A percentile compares a stretch with the other conserved stretches of the same genome.
phyloP scores from a whole-genome alignment of 2,888 invertebrate genomes.

The Eilema caniola region DNA sequence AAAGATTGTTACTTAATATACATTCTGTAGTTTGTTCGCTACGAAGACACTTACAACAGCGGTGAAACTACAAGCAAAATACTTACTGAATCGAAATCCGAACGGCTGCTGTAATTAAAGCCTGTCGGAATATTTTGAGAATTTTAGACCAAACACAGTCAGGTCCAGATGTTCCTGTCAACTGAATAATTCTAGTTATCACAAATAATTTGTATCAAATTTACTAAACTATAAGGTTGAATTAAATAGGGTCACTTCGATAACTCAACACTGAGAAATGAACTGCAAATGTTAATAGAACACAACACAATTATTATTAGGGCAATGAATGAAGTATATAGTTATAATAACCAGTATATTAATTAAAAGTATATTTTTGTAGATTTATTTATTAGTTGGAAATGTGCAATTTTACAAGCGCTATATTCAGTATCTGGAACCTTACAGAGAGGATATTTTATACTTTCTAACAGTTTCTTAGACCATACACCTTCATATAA shows the following conservation, averaged over 20 bases:
- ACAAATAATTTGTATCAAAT: constrained; percentile 57
- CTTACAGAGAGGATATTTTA: not conserved
- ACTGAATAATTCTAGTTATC: constrained; percentile 56
- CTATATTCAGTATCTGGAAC: not conserved
- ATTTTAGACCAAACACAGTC: constrained; percentile 44
- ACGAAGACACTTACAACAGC: not conserved
- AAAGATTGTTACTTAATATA: not conserved
- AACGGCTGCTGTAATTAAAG: not conserved
- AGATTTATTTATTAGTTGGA: not conserved
- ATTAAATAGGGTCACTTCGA: constrained; percentile 57
- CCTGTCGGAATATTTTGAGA: not conserved
- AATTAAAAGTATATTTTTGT: too few species aligned
- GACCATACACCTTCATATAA: not conserved
- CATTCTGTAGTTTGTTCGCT: too few species aligned
- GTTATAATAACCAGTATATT: too few species aligned
- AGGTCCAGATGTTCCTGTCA: constrained; percentile 56
- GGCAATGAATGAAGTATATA: too few species aligned
- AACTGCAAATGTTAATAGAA: constrained; percentile 17
- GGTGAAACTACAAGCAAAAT: not conserved
- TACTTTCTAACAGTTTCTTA: not conserved
- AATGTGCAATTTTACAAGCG: not conserved
- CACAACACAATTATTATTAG: not conserved
- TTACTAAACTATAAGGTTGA: constrained; percentile 56
- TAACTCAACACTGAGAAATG: constrained; percentile 39
- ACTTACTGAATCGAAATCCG: not conserved